phyloP scores from a whole-genome alignment of 1,140 invertebrate species.

The Pachypsylla venusta region DNA sequence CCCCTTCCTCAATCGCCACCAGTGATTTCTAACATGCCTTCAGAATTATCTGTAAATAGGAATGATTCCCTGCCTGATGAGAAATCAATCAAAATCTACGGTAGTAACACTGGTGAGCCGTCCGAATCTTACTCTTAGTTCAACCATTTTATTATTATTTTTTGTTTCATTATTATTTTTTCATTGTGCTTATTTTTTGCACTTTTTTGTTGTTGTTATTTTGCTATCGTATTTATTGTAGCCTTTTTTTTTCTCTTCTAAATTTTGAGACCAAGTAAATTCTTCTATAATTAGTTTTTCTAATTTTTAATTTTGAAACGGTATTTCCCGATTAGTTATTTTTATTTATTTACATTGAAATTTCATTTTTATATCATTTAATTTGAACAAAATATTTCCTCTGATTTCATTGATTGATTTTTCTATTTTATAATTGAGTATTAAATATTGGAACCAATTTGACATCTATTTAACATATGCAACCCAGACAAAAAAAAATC shows the following conservation, averaged over 20 bases:
- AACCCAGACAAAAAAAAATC: too few species aligned
- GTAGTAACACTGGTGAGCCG: constrained; percentile 38
- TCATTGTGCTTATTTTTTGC: constrained; percentile 25
- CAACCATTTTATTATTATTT: constrained; percentile 12
- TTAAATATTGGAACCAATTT: too few species aligned
- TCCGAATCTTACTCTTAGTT: constrained; percentile 27
- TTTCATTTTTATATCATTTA: too few species aligned
- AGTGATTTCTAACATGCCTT: constrained; percentile 25
- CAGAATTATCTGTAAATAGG: constrained; percentile 23
- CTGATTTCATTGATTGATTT: too few species aligned
- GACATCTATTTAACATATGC: too few species aligned
- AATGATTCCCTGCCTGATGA: constrained; percentile 10
- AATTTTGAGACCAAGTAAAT: too few species aligned
- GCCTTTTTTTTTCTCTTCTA: constrained; percentile 18
- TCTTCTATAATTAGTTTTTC: too few species aligned
- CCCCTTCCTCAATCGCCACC: constrained; percentile 30
- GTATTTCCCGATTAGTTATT: too few species aligned
- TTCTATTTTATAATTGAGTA: too few species aligned
- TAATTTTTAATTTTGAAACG: too few species aligned
- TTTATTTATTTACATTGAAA: too few species aligned
- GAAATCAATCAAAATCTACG: constrained; percentile 15
- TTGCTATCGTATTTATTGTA: constrained; percentile 13
- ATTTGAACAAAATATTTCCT: too few species aligned
- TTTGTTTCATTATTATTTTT: constrained; percentile 19
- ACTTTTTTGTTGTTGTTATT: constrained; percentile 22